Evolutionary conservation across 2,888 invertebrate species (phyloP).

Genomic region (Ethmia dodecea): DNA sequence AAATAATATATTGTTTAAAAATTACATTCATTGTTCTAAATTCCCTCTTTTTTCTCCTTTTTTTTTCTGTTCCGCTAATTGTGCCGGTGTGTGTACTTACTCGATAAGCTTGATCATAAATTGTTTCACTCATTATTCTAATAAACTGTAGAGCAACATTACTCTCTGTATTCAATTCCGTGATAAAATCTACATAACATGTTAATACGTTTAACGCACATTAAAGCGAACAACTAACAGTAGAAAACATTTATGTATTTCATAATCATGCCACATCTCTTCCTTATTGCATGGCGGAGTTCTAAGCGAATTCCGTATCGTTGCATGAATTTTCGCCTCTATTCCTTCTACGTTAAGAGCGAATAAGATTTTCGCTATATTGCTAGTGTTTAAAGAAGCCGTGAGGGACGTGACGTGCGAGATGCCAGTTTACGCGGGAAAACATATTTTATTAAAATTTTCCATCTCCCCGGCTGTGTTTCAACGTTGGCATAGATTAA

Average conservation of each 20-base stretch:
- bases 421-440: conserved; percentile 48
- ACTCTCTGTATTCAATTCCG: too few relatives aligned
- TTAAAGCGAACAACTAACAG: background rate
- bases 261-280: conserved; percentile 50
- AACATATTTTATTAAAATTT: conserved; percentile 68
- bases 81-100: too few relatives aligned
- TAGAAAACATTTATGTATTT: too few relatives aligned
- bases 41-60: too few relatives aligned
- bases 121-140: too few relatives aligned
- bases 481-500: conserved; percentile 35
- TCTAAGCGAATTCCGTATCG: background rate
- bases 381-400: conserved; percentile 42
- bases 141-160: too few relatives aligned
- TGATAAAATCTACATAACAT: too few relatives aligned
- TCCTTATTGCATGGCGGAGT: conserved; percentile 35
- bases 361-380: background rate
- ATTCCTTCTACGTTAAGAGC: conserved; percentile 1
- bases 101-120: too few relatives aligned
- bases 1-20: too few relatives aligned
- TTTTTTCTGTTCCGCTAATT: too few relatives aligned
- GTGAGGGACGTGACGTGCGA: conserved; percentile 46
- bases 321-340: conserved; percentile 17
- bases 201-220: too few relatives aligned
- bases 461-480: conserved; percentile 50
- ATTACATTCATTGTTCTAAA: too few relatives aligned